Conservation (phyloP, 1,140 invertebrate species). For the Drosophila nannoptera region DNA sequence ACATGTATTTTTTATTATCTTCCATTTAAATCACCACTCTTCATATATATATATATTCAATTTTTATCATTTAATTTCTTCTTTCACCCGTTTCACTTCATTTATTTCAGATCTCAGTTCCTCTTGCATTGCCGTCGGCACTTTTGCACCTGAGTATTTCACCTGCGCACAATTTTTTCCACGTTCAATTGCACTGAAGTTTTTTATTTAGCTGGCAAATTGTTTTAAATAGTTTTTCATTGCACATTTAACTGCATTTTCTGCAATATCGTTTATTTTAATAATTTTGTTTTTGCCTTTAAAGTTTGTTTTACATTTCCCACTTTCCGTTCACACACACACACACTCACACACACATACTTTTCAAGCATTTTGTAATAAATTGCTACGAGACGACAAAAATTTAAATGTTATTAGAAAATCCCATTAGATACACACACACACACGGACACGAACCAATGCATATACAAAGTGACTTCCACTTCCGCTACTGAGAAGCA, state of each 20-base stretch:
- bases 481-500: constrained; percentile 58
- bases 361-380: constrained; percentile 50
- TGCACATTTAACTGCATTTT: constrained; percentile 2
- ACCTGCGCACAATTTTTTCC: constrained; percentile 1
- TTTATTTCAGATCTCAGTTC: not conserved
- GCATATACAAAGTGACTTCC: constrained; percentile 48
- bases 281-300: constrained; percentile 27
- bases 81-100: not conserved
- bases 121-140: constrained; percentile 31
- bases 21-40: not conserved
- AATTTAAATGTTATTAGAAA: constrained; percentile 77
- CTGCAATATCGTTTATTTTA: not conserved
- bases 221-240: not conserved
- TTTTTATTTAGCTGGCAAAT: constrained; percentile 9
- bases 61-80: not conserved
- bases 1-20: not conserved
- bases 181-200: not conserved
- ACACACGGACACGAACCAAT: constrained; percentile 29
- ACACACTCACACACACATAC: not conserved
- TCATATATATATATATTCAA: not conserved
- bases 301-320: constrained; percentile 49
- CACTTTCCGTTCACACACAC: not conserved
- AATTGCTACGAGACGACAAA: constrained; percentile 63
- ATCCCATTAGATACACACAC: constrained; percentile 73
- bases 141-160: constrained; percentile 9